These are phyloP conservation scores for human (Homo sapiens) DNA, from an alignment of 2,113 vertebrate species.

Conservation along the genomic window GRCh38 chr4:119008501-119009000, in stretches of 20 bases:
- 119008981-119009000: slow-evolving; percentile 35
- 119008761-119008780: slow-evolving; percentile 17
- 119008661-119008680: background rate
- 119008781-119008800: background rate
- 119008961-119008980: slow-evolving; percentile 9
- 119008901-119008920: slow-evolving; percentile 21
- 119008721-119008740: background rate
- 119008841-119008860: background rate
- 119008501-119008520: background rate
- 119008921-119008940: background rate
- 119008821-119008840: slow-evolving; percentile 36
- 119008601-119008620: background rate
- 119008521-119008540: background rate
- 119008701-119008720: background rate
- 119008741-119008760: background rate
- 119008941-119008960: slow-evolving; percentile 47
- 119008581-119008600: background rate
- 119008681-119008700: background rate
- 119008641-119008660: background rate
- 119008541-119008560: background rate
- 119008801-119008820: background rate
- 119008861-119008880: slow-evolving; percentile 37
- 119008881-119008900: background rate
- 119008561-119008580: background rate
- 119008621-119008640: background rate